Conservation (phyloP, 2,797 vertebrate species). For the Acipenser oxyrinchus region DNA sequence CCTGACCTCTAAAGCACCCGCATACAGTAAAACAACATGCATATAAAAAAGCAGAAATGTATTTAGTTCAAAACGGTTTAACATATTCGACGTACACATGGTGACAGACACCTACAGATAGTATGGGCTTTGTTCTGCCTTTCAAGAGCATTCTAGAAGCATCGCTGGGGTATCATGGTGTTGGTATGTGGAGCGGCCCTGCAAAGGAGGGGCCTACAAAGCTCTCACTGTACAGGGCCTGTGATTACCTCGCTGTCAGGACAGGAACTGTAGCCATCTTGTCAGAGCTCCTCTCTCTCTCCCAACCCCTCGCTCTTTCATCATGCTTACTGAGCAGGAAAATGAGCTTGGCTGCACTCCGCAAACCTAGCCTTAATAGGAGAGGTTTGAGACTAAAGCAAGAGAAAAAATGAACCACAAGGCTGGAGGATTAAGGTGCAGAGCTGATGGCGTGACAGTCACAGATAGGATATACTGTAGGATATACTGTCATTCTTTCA, state of each 20-base stretch:
- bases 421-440: background rate
- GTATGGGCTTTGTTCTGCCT: background rate
- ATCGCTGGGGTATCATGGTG: background rate
- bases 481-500: no score
- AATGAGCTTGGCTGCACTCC: slow-evolving; percentile 29
- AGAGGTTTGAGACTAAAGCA: slow-evolving; percentile 16
- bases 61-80: background rate
- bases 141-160: background rate
- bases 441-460: no score
- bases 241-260: slow-evolving; percentile 20
- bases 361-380: slow-evolving; percentile 26
- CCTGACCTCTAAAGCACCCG: no score
- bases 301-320: slow-evolving; percentile 39
- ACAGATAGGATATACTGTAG: no score
- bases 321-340: slow-evolving; percentile 48
- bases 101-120: background rate
- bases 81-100: background rate
- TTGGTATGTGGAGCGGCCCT: background rate
- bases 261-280: slow-evolving; percentile 16
- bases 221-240: slow-evolving; percentile 2
- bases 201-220: slow-evolving; percentile 12
- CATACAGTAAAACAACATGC: no score
- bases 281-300: slow-evolving; percentile 23
- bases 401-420: slow-evolving; percentile 5
- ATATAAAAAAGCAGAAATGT: no score